Evolutionary conservation across 2,113 vertebrate species (phyloP).

Genomic region (Diglossa brunneiventris): DNA sequence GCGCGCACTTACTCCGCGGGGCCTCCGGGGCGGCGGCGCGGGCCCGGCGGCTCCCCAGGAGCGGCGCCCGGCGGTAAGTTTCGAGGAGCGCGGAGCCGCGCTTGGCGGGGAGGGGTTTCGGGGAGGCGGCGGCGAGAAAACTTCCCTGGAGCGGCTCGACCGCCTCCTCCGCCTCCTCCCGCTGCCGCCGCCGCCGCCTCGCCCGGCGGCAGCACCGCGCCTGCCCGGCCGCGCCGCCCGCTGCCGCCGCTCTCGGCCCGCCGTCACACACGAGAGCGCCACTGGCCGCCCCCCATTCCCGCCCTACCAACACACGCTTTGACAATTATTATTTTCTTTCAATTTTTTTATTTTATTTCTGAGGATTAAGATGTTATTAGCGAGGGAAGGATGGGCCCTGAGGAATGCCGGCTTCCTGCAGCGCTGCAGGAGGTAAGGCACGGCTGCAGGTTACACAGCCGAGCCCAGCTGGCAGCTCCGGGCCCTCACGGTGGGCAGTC

Average conservation of each 20-base stretch:
- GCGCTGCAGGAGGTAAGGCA: neutral
- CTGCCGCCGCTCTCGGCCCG: neutral
- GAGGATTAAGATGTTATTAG: neutral
- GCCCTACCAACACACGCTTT: too few species aligned
- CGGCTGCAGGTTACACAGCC: neutral
- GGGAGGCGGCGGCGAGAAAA: too few species aligned
- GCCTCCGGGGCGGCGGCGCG: too few species aligned
- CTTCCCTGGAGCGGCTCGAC: too few species aligned
- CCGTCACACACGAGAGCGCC: neutral
- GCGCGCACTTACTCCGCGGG: too few species aligned
- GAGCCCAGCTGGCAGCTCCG: neutral
- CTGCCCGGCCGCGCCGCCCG: neutral
- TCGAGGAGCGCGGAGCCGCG: too few species aligned
- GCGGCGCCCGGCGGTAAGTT: too few species aligned
- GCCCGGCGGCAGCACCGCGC: neutral
- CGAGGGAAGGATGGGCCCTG: neutral
- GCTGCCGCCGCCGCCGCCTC: neutral
- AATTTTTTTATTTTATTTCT: neutral
- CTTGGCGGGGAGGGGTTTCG: too few species aligned
- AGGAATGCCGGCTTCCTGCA: neutral
- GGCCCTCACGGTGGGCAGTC: neutral
- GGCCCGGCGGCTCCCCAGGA: too few species aligned
- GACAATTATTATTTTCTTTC: rapidly evolving
- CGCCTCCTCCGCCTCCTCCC: too few species aligned
- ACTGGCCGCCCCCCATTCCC: neutral